Evolutionary conservation across 1,140 invertebrate genomes (phyloP).

Genomic region (Drosophila equinoxialis): DNA sequence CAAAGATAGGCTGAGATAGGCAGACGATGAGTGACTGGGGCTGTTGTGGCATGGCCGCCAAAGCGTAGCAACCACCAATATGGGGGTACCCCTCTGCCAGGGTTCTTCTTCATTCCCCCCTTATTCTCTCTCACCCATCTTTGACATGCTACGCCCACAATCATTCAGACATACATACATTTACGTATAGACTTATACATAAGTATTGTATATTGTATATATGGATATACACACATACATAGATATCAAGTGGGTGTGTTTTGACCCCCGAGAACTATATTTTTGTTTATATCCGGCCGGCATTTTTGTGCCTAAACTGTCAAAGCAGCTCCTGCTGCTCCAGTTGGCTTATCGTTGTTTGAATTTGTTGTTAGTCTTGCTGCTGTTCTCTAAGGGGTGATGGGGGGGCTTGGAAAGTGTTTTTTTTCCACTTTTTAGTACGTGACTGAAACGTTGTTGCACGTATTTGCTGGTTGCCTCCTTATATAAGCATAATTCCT

Average conservation of each 20-base stretch:
- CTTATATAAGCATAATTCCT: constrained; percentile 63
- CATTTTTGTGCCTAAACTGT: constrained; percentile 39
- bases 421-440: constrained; percentile 49
- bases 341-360: constrained; percentile 58
- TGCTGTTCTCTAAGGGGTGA: not conserved
- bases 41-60: constrained; percentile 49
- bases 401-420: not conserved
- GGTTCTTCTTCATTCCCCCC: constrained; percentile 14
- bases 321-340: constrained; percentile 30
- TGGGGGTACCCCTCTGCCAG: constrained; percentile 2
- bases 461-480: constrained; percentile 65
- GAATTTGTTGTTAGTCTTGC: constrained; percentile 26
- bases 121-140: not conserved
- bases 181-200: constrained; percentile 27
- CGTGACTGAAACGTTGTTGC: constrained; percentile 68
- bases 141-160: constrained; percentile 50
- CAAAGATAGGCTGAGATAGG: constrained; percentile 60
- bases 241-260: constrained; percentile 17
- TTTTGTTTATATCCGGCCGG: constrained; percentile 61
- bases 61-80: constrained; percentile 67
- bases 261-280: constrained; percentile 47
- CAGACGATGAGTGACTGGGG: constrained; percentile 37
- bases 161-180: constrained; percentile 15
- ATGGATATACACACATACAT: not conserved
- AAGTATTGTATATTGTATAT: constrained; percentile 6